Evolutionary conservation across 2,113 vertebrate genomes (phyloP).

Genomic region (Leptocoma aspasia): DNA sequence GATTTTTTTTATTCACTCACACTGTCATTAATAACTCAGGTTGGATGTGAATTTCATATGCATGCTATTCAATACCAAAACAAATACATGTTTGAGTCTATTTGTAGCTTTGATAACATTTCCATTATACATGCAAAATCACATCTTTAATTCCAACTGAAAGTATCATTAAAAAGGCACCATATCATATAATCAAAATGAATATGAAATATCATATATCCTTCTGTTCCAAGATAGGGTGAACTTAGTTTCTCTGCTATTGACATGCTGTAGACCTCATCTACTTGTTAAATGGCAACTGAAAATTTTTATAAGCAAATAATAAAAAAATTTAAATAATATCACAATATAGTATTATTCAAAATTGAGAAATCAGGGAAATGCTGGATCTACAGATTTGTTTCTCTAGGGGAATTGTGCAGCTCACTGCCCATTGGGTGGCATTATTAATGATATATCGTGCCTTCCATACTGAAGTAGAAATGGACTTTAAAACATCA

Average conservation of each 20-base stretch:
- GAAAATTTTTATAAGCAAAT: not conserved
- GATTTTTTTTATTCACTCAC: not conserved
- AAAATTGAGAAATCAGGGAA: slow-evolving; percentile 9
- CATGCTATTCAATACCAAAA: not conserved
- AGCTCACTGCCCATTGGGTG: not conserved
- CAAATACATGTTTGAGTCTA: not conserved
- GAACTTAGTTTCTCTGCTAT: not conserved
- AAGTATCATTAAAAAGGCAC: not conserved
- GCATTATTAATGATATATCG: not conserved
- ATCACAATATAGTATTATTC: not conserved
- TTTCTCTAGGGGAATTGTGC: not conserved
- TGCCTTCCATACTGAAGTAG: not conserved
- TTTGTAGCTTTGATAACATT: not conserved
- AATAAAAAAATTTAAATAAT: not conserved
- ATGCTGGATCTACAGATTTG: not conserved
- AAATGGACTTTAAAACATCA: not conserved
- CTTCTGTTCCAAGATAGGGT: not conserved
- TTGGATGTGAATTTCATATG: not conserved
- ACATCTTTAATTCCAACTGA: not conserved
- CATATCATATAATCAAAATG: not conserved
- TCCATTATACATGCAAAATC: not conserved
- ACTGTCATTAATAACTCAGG: not conserved
- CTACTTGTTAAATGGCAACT: not conserved
- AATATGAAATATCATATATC: not conserved
- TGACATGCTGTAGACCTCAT: not conserved